Evolutionary conservation across 2,797 vertebrate species (phyloP), one percentile per base, ranked within the genome.

Genomic region (Sebastes dallii): DNA sequence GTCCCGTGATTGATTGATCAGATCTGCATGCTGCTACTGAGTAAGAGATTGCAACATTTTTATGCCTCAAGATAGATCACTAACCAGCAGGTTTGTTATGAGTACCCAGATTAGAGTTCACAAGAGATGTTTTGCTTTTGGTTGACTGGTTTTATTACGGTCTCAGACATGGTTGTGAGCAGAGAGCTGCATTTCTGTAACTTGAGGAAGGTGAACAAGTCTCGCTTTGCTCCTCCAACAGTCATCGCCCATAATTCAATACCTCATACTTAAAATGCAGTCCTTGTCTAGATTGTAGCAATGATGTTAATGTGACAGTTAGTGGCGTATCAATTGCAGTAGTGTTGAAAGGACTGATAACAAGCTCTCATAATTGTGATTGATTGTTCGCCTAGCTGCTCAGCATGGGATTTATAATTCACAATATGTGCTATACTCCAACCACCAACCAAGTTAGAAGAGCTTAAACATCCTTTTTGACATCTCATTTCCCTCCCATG

Each of bases 151-250:
- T 83, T 79, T 52, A 8, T 72, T 76, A 14, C 5, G 20, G 24
- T 67, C 25, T 50, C 25, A 64, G 6, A n/a, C 42, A 22, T 27
- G 10, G 16, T 27, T 70, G 13, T 67, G 6, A 75, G 59, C 32
- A 52, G 2, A 42, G 11, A 66, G 18, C 3, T 58, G 10, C 2
- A 18, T 84, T 77, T 84, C 24, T 56, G 77, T 66, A 81, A 86
- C 56, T 42, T 24, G 39, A 89, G 70, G 1, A 61, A 6, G 6
- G 2, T 13, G 25, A 84, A 81, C 80, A 90, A 81, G 83, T 80
- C 59, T 59, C 0, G 2, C 22, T 83, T 81, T 84, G 78, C 29
- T 46, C 27, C 9, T 5, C 2, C 9, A 79, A 36, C n/a, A 24
- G 7, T 42, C 6, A 8, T 58, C 6, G 42, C 2, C 42, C 11